Conservation (phyloP, 2,888 invertebrate species). For the Cepaea hortensis region DNA sequence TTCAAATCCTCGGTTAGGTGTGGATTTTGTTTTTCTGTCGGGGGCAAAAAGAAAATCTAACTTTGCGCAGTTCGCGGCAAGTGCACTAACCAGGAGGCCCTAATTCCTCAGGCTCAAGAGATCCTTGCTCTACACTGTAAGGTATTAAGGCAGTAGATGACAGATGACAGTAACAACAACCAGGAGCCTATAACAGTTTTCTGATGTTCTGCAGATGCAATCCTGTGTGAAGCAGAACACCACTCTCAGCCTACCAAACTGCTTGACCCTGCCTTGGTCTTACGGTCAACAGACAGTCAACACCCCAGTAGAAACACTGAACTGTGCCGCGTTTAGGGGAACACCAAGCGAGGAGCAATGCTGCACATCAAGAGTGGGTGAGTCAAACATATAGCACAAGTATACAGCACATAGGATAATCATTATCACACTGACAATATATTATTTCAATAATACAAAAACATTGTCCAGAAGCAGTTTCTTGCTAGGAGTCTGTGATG, state of each 20-base stretch:
- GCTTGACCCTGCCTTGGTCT: neutral
- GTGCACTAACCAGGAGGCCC: too few relatives aligned
- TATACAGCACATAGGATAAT: neutral
- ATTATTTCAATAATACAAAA: neutral
- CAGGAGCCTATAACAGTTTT: neutral
- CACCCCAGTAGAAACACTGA: neutral
- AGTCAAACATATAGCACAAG: neutral
- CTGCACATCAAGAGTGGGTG: neutral
- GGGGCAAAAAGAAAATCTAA: too few relatives aligned
- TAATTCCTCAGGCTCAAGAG: too few relatives aligned
- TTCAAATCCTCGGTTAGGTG: too few relatives aligned
- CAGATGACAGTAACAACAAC: neutral
- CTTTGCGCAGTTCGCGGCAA: too few relatives aligned
- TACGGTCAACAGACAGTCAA: neutral
- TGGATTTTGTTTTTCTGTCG: too few relatives aligned
- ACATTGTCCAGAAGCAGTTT: neutral
- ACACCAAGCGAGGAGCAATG: neutral
- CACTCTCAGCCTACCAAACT: neutral
- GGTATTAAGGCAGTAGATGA: too few relatives aligned
- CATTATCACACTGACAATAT: neutral
- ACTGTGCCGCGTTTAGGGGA: slow-evolving; percentile 6
- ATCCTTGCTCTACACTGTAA: too few relatives aligned
- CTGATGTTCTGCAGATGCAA: neutral
- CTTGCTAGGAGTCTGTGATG: neutral
- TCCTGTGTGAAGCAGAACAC: neutral